Evolutionary conservation across 23 tunicate species (phyloP), one percentile per base, ranked within the genome.

Genomic region (Aplidium turbinatum): DNA sequence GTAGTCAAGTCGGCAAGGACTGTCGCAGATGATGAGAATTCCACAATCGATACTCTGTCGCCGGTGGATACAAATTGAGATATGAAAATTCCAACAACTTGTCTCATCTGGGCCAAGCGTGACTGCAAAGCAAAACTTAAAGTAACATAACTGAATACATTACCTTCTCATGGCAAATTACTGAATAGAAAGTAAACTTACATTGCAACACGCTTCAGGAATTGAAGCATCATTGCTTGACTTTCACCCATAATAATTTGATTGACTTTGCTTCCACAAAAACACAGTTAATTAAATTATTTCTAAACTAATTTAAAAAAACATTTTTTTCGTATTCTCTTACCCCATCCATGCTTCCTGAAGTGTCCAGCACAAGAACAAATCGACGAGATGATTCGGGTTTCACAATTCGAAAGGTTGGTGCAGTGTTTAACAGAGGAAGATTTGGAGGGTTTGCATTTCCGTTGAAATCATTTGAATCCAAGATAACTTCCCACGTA

Each of bases 331-430:
- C n/a, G n/a, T n/a, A 0, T 40, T 26, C 0, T 16, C 6, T 64
- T 26, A 68, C 78, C 78, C 65, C 67, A 28, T 2, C 5, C 95
- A 87, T 87, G 60, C 95, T 87, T 22, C 86, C 86, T 1, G 95
- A 87, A 21, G 42, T 67, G 57, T 87, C 95, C 9, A 87, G 60
- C 1, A 87, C 95, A 27, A 87, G 56, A 13, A 87, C 95, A 33
- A 45, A 80, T 23, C 72, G 58, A 45, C 54, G 26, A 20, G 21
- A 27, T 16, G 40, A 1, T 11, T 33, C 25, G 1, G 48, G 40
- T 33, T 54, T 52, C 21, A 66, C 47, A 0, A 87, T 52, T 1
- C 40, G 61, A 40, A 87, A 80, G 13, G 68, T 73, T 1, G 95
- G 87, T 0, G 67, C 32, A 20, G 77, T 31, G 45, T 78, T 28